Evolutionary conservation across 2,113 vertebrate species (phyloP).

Genomic region (Trematocara nigrifrons): DNA sequence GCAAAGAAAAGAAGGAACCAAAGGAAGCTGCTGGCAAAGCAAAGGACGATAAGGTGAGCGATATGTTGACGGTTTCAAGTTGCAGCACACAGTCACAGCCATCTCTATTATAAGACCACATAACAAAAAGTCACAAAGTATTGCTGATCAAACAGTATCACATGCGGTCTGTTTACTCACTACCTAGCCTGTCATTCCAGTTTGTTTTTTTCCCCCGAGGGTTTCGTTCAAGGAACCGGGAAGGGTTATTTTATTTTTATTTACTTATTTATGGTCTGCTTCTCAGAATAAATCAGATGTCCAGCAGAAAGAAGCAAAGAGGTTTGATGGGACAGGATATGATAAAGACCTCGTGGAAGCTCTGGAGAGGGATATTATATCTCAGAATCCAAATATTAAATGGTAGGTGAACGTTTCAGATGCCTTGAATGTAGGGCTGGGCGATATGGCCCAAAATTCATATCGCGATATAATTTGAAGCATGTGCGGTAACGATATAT

Average conservation of each 20-base stretch:
- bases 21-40: slow-evolving; percentile 80
- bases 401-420: slow-evolving; percentile 73
- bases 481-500: too few relatives aligned
- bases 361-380: slow-evolving; percentile 96
- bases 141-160: slow-evolving; percentile 8
- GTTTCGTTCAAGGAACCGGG: background rate
- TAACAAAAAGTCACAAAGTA: background rate
- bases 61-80: background rate
- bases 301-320: slow-evolving; percentile 86
- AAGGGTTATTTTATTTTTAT: background rate
- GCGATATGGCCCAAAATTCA: too few relatives aligned
- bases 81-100: background rate
- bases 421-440: background rate
- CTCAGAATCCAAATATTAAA: slow-evolving; percentile 93
- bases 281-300: slow-evolving; percentile 84
- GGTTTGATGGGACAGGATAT: slow-evolving; percentile 89
- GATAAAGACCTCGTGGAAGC: slow-evolving; percentile 95
- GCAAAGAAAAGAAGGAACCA: slow-evolving; percentile 86
- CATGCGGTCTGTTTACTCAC: background rate
- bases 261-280: background rate
- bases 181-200: slow-evolving; percentile 10
- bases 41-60: slow-evolving; percentile 88
- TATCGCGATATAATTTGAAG: too few relatives aligned
- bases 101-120: background rate
- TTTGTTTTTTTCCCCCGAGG: background rate